Evolutionary conservation across 1,140 invertebrate genomes (phyloP), one percentile per base, ranked within the genome.

Genomic region (Danaus melanippus): DNA sequence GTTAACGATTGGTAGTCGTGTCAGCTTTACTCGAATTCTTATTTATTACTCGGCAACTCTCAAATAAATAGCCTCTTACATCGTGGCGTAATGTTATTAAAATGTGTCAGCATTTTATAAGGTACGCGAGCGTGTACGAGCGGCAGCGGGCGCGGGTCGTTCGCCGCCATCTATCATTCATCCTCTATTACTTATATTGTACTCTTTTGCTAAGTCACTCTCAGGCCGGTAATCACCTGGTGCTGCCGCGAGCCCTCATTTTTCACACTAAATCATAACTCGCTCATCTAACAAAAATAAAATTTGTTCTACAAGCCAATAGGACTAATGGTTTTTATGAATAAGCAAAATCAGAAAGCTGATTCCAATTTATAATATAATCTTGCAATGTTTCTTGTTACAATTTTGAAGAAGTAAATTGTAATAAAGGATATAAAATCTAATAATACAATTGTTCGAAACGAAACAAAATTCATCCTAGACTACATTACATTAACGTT

Each of bases 171-270:
- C 79, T 84, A 86, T 86, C 84, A 86, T 86, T 79, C 77, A 84
- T 86, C 81, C 81, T 84, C 84, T 81, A 86, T 86, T 86, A 86
- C 81, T 84, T 84, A 84, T 84, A 84, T 86, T 86, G 81, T 86
- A 82, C 77, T 84, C 84, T 86, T 86, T 84, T 72, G 84, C 84
- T 73, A 86, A 86, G 81, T 86, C 84, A 86, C 79, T 82, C 74
- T 71, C 79, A 74, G 80, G 74, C 84, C 81, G 81, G 84, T 86
- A 86, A 86, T 86, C 84, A 86, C 84, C 84, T 86, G 84, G 84
- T 79, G 79, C 74, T 75, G 75, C 80, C 74, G 66, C 77, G 79
- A 73, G 64, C 78, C 67, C 72, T 71, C 84, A 84, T 86, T 86
- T 86, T 86, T 85, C 80, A 86, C 84, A 78, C 81, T 79, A 84